Evolutionary conservation across 2,113 vertebrate genomes (phyloP), one percentile per base, ranked within the genome.

Genomic region (Dipodomys spectabilis): DNA sequence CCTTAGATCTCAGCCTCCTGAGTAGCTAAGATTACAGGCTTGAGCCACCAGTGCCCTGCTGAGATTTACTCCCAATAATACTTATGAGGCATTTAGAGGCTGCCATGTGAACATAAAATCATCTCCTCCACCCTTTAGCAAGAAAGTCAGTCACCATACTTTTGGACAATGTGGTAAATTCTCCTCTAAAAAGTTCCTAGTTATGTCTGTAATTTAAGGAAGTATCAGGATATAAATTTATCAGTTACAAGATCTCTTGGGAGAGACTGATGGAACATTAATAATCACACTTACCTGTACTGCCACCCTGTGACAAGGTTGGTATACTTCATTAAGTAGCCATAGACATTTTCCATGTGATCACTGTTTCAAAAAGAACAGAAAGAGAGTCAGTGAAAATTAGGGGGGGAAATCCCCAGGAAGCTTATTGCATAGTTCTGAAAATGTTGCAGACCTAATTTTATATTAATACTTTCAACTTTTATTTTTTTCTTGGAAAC

Each of bases 251-350:
- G 44, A 5, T 62, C 74, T 83, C 60, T 75, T 32, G 32, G 16
- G 44, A 81, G 89, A 95, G 35, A 53, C 11, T n/a, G 6, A 88
- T 11, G 0, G 15, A 30, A 71, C 28, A 88, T 7, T 82, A 77
- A 77, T 5, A 82, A 49, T 73, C 67, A 71, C 27, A 96, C 98
- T 98, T 98, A 99, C 99, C 99, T 98, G 95, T 99, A 99, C 74
- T 99, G 99, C 99, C 99, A 99, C 45, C 99, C 99, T 64, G 99
- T 99, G 90, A 99, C 99, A 3, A 99, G 98, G 97, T 99, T 99
- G 82, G 99, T 99, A 72, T 99, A 99, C 96, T 99, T 99, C 99
- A 99, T 99, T 96, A 99, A 97, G 96, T 99, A 99, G 39, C 99
- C 99, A 87, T 97, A 99, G 77, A 99, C 99, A 96, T 99, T 99